Conservation (phyloP, 2,797 vertebrate species). For the Acanthurus tractus region DNA sequence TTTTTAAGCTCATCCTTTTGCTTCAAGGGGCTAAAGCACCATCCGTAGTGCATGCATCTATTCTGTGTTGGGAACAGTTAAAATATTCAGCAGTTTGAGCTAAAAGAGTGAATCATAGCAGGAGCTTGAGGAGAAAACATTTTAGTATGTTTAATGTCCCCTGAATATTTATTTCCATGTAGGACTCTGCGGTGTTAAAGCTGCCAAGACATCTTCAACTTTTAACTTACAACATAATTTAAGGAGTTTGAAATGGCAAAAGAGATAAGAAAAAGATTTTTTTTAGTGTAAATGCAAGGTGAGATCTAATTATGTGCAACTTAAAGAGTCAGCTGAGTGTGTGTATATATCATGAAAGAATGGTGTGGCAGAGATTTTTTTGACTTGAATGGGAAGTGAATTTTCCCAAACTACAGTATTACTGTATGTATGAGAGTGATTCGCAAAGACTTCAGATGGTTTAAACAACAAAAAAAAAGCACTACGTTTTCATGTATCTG, state of each 20-base stretch:
- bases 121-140: constrained; percentile 12
- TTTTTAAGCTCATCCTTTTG: constrained; percentile 58
- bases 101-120: constrained; percentile 19
- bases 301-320: constrained; percentile 39
- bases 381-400: constrained; percentile 39
- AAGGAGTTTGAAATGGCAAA: constrained; percentile 1
- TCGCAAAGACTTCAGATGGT: constrained; percentile 52
- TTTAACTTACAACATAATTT: constrained; percentile 29
- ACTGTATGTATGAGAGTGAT: constrained; percentile 42
- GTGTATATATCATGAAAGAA: constrained; percentile 36
- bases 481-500: constrained; percentile 75
- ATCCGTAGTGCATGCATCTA: constrained; percentile 65
- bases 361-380: constrained; percentile 13
- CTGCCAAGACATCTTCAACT: constrained; percentile 32
- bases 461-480: constrained; percentile 53
- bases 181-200: constrained; percentile 40
- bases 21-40: constrained; percentile 46
- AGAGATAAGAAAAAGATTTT: background rate
- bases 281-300: constrained; percentile 48
- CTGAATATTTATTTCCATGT: constrained; percentile 39
- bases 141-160: constrained; percentile 13
- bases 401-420: constrained; percentile 19
- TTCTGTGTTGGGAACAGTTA: constrained; percentile 34
- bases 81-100: constrained; percentile 10
- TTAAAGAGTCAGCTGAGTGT: constrained; percentile 36